These are phyloP conservation scores for Taenaris catops DNA, from an alignment of 2,888 invertebrate species.

Conservation along the genomic window DNA sequence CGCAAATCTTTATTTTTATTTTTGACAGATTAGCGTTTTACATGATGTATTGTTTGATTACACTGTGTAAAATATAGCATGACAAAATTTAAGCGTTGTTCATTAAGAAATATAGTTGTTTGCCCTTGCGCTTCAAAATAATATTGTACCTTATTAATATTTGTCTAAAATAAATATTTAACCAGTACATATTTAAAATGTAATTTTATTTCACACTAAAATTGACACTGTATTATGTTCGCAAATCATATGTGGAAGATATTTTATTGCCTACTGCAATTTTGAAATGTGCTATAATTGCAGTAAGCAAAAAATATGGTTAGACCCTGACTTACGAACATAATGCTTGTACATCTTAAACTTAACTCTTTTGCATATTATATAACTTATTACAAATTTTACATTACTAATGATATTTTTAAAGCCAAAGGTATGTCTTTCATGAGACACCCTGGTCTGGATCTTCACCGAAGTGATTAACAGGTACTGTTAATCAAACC, in stretches of 20 bases:
- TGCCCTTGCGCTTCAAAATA: conserved; percentile 64
- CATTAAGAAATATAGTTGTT: conserved; percentile 51
- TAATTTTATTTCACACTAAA: conserved; percentile 31
- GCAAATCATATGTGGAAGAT: conserved; percentile 8
- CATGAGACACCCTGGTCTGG: conserved; percentile 2
- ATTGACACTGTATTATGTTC: conserved; percentile 4
- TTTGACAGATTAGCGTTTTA: too few relatives aligned
- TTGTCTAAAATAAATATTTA: conserved; percentile 75
- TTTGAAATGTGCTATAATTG: conserved; percentile 9
- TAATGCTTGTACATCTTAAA: conserved; percentile 7
- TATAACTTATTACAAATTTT: conserved; percentile 5
- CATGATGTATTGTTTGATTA: conserved; percentile 44
- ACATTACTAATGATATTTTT: conserved; percentile 7
- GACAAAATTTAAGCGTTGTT: conserved; percentile 48
- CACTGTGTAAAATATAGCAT: conserved; percentile 57
- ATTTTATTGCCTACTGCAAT: conserved; percentile 7
- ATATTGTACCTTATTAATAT: conserved; percentile 52
- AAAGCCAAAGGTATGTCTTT: conserved; percentile 7
- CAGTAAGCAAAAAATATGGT: conserved; percentile 5
- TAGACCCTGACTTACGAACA: conserved; percentile 5
- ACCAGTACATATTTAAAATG: conserved; percentile 52
- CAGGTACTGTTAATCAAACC: conserved; percentile 72
- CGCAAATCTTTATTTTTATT: too few relatives aligned
- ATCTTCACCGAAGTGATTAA: conserved; percentile 21
- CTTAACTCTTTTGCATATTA: neutral